Conservation (phyloP, 2,113 vertebrate genomes). For the Cynopterus brachyotis region DNA sequence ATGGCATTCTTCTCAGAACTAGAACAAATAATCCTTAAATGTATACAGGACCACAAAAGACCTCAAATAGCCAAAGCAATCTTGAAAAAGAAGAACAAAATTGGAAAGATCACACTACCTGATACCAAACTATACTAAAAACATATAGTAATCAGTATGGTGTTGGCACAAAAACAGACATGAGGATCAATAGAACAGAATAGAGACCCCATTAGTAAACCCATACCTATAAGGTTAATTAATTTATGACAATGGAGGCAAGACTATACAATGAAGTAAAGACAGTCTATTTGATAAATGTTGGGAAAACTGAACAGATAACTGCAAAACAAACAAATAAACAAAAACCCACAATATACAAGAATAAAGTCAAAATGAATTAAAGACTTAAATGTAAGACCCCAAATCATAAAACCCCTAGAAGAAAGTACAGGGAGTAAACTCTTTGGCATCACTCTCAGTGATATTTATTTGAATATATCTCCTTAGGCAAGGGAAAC, state of each 20-base stretch:
- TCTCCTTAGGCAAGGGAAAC: background rate
- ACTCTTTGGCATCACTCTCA: background rate
- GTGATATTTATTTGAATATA: background rate
- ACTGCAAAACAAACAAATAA: background rate
- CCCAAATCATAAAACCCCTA: background rate
- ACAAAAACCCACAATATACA: background rate
- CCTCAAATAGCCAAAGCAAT: background rate
- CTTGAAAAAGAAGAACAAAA: background rate
- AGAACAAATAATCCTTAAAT: background rate
- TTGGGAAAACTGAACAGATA: background rate
- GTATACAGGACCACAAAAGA: background rate
- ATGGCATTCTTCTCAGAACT: too few relatives aligned
- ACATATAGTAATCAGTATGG: background rate
- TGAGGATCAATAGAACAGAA: too few relatives aligned
- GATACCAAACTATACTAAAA: background rate
- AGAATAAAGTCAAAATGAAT: background rate
- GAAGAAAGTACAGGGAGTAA: background rate
- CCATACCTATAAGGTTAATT: too few relatives aligned
- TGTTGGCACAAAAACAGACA: background rate
- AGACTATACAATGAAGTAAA: too few relatives aligned
- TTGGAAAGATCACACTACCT: background rate
- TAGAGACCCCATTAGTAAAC: too few relatives aligned
- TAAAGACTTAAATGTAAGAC: background rate
- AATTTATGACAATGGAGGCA: too few relatives aligned
- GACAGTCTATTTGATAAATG: too few relatives aligned